Conservation (phyloP, 2,797 vertebrate species). For the Oreochromis mossambicus region DNA sequence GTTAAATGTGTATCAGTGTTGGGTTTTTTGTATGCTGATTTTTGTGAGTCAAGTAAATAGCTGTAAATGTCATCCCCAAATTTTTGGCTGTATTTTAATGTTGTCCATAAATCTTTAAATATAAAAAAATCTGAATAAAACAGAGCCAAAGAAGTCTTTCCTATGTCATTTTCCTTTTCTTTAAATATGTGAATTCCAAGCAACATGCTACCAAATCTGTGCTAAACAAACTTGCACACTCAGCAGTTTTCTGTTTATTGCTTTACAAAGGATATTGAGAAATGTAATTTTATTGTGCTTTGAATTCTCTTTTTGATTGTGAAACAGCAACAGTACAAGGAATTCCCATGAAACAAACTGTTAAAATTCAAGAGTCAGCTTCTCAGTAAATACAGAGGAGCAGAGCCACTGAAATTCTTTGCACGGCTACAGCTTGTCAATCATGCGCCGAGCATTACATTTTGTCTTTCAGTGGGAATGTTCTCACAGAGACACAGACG, state of each 20-base stretch:
- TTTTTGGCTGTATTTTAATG: neutral
- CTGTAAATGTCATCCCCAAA: neutral
- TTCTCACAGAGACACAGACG: slow-evolving; percentile 31
- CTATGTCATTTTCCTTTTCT: neutral
- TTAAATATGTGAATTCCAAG: neutral
- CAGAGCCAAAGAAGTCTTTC: neutral
- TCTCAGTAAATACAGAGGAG: slow-evolving; percentile 4
- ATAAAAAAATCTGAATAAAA: neutral
- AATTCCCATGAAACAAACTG: neutral
- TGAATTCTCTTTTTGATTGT: neutral
- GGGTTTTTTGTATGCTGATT: neutral
- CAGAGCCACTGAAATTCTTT: neutral
- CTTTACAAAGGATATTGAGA: neutral
- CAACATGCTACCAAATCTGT: neutral
- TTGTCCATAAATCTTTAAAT: neutral
- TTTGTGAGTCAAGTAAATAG: neutral
- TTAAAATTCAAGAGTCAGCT: neutral
- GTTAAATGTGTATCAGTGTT: neutral
- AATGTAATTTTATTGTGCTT: neutral
- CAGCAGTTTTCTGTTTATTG: neutral
- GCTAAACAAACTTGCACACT: neutral
- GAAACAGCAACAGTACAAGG: neutral
- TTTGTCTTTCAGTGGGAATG: slow-evolving; percentile 24
- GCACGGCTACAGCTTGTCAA: slow-evolving; percentile 24
- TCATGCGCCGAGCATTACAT: slow-evolving; percentile 17